A percentile compares a stretch with the other conserved stretches of the same genome.
Conservation (phyloP, 2,113 vertebrate species). For the Otocyon megalotis region DNA sequence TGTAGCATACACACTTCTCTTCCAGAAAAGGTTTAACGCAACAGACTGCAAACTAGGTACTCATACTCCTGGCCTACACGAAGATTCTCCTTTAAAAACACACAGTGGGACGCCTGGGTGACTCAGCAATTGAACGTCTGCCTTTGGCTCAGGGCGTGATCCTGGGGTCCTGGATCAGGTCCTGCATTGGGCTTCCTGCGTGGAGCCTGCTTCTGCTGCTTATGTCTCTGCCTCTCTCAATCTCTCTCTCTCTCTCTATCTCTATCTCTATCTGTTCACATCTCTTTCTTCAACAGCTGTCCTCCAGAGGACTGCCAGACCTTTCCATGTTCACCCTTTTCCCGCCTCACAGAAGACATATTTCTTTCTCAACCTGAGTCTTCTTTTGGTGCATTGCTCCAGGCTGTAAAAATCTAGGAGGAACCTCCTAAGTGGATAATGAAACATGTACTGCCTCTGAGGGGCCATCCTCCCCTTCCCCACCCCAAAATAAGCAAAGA, state of each 20-base stretch:
- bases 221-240: too few relatives aligned
- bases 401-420: neutral
- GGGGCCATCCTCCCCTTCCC: neutral
- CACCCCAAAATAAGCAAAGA: neutral
- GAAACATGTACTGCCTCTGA: neutral
- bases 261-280: neutral
- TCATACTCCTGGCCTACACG: neutral
- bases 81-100: neutral
- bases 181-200: too few relatives aligned
- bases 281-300: neutral
- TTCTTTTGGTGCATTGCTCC: neutral
- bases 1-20: neutral
- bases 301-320: neutral
- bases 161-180: too few relatives aligned
- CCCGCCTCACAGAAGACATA: neutral
- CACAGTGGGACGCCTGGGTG: neutral
- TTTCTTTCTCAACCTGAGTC: neutral
- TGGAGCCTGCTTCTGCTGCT: too few relatives aligned
- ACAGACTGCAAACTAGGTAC: neutral
- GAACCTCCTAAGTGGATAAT: neutral
- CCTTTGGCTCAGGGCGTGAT: too few relatives aligned
- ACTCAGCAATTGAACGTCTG: neutral
- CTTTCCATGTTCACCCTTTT: neutral
- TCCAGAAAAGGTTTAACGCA: neutral
- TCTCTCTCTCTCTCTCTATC: too few relatives aligned